Evolutionary conservation across 2,797 vertebrate genomes (phyloP), one percentile per base, ranked within the genome.

Genomic region (Moxostoma hubbsi): DNA sequence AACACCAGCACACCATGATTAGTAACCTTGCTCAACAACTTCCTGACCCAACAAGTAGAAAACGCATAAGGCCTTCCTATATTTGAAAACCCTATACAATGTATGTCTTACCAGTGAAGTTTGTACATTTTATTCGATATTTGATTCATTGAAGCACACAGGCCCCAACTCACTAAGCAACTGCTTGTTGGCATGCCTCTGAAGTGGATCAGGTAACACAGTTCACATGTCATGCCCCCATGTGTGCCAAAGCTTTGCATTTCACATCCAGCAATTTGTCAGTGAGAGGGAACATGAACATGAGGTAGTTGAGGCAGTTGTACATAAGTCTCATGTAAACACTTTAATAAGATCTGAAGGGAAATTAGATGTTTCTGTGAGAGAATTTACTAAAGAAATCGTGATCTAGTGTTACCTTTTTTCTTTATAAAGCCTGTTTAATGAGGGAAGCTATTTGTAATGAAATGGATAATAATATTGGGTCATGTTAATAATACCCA

Each of bases 101-200:
- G 24, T 36, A 36, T 36, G 3, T 36, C 36, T 36, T 36, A 36
- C 36, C 36, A 36, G 36, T 36, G 3, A 36, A 36, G 36, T 36
- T 36, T 36, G 36, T 36, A 36, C 55, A 58, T 79, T 81, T 70
- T 18, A 63, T 69, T 18, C 64, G 54, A 58, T 65, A 69, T 79
- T 82, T 80, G 69, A 51, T 81, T 71, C 50, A 57, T 65, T 74
- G 73, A 81, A 58, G 51, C 12, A 10, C 76, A 51, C 47, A 66
- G 59, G 77, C 36, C 16, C 53, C 75, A 75, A 83, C 55, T 85
- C 69, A 75, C 80, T 85, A 82, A 18, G 64, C 80, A 80, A 82
- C 79, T 82, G 84, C 64, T 77, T 81, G 64, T 66, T 77, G 79
- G 76, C 84, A 83, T 83, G 80, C 49, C 68, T 78, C 24, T 67